Base-by-base conservation (phyloP, 2,888 invertebrate species). In the Papilio protenor region DNA sequence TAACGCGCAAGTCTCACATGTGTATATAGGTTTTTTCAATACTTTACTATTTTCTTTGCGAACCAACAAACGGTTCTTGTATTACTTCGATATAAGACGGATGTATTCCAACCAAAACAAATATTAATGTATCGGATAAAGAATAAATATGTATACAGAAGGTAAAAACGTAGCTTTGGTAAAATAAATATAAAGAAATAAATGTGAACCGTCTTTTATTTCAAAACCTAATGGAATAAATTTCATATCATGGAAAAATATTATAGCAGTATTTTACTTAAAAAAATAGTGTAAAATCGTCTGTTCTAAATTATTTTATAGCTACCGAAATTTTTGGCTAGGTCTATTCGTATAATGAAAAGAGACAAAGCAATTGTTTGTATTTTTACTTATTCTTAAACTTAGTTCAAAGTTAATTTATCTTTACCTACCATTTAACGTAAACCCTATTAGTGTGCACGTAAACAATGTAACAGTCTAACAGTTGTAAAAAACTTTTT, bases 401-500 rank as follows among this genome's bases (percentile, higher is more conserved):
- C 40, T 18, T 11, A 18, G n/a, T 40, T 10, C 4, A 33, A 40
- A 40, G 66, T 40, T 33, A 14, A 12, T 27, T 27, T 23, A 64
- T 27, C 27, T 33, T 64, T 10, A 40, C 11, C 4, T 8, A 40
- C 5, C 18, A n/a, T 61, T 47, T 61, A 64, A 4, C 23, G 27
- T 6, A 73, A 8, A 71, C 47, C 52, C 21, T 66, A 64, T 61
- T 66, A 66, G 40, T n/a, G 40, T 73, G 57, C 55, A 45, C n/a
- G 52, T 77, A 64, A 70, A 52, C 52, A 52, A 52, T 52, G 52
- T 79, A 76, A 71, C 47, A 78, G 49, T 49, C 21, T 59, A 71
- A 75, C 74, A 77, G 40, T n/a, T 77, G 70, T 61, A 64, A 71
- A 77, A 81, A 71, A 81, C 81, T 80, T 79, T 81, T 71, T 78